Base-by-base conservation (phyloP, 2,113 vertebrate genomes). In the Datnioides undecimradiatus region DNA sequence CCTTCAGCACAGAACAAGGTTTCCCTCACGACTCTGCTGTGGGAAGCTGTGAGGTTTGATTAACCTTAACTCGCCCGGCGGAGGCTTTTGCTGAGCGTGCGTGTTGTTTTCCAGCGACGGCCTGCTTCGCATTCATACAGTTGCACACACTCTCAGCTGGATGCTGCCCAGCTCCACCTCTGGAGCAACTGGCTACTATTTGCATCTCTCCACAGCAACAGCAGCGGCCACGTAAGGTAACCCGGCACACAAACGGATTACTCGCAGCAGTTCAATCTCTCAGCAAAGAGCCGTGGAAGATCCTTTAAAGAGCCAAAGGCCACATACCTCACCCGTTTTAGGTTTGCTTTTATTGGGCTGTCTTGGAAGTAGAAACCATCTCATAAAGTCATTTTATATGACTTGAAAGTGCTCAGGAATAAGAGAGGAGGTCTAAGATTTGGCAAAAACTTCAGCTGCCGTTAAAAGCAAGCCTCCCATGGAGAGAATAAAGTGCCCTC, bases 341-440 rank as follows among this genome's bases (percentile, higher is more conserved):
- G n/a, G n/a, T 66, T 76, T n/a, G 4, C 19, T 83, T 90, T 89
- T 84, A 87, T 68, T 79, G 65, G 62, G 21, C 68, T 76, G 65
- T 52, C 62, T 48, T 81, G 73, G 75, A 83, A 87, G 69, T 31
- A 66, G 63, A 63, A 46, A 62, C 62, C 65, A 10, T 80, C 87
- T 85, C 58, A 59, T 89, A 79, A 91, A 84, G 64, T 68, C 19
- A 43, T 13, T 87, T 82, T 82, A 76, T 84, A 48, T 19, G 62
- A 80, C 68, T 70, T 79, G 41, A 85, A 83, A 88, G 86, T 14
- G 40, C 41, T 82, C 60, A 4, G 79, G 58, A 79, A 46, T 49
- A 73, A 79, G 43, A 52, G 19, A 58, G n/a, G 23, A 74, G 55
- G 54, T 46, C 27, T 19, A 4, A 34, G 41, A 74, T 67, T 75